A percentile compares a stretch with the other conserved stretches of the same genome.
Evolutionary conservation across 2,888 invertebrate genomes (phyloP).

Genomic region (Therioaphis trifolii): DNA sequence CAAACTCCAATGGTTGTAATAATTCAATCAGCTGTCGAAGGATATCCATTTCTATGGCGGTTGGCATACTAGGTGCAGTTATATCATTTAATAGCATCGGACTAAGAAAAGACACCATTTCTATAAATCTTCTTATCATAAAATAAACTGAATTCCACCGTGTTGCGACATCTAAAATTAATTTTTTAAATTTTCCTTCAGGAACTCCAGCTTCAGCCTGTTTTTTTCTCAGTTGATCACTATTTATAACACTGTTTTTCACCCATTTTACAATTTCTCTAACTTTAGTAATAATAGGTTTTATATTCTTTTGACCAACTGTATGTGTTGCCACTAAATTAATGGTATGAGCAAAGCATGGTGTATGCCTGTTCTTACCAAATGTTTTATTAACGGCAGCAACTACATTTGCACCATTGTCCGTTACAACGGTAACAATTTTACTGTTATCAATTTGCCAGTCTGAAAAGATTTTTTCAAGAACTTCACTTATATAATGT

Average conservation of each 20-base stretch:
- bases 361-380: constrained; percentile 67
- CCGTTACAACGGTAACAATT: constrained; percentile 66
- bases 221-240: constrained; percentile 30
- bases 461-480: constrained; percentile 66
- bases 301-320: constrained; percentile 31
- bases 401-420: constrained; percentile 66
- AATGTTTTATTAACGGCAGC: constrained; percentile 67
- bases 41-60: constrained; percentile 22
- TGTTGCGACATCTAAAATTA: constrained; percentile 29
- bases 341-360: constrained; percentile 68
- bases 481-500: constrained; percentile 66
- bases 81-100: constrained; percentile 10
- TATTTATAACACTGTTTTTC: constrained; percentile 11
- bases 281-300: constrained; percentile 22
- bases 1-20: constrained; percentile 30
- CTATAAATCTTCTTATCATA: constrained; percentile 26
- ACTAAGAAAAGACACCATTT: constrained; percentile 16
- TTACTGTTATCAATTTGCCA: constrained; percentile 66
- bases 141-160: constrained; percentile 30
- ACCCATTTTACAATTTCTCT: constrained; percentile 40
- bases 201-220: constrained; percentile 39
- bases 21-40: constrained; percentile 13
- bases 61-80: constrained; percentile 37
- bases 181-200: constrained; percentile 30
- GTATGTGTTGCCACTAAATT: constrained; percentile 67